Evolutionary conservation across 2,113 vertebrate species (phyloP).

Genomic region (Ageneiosus marmoratus): DNA sequence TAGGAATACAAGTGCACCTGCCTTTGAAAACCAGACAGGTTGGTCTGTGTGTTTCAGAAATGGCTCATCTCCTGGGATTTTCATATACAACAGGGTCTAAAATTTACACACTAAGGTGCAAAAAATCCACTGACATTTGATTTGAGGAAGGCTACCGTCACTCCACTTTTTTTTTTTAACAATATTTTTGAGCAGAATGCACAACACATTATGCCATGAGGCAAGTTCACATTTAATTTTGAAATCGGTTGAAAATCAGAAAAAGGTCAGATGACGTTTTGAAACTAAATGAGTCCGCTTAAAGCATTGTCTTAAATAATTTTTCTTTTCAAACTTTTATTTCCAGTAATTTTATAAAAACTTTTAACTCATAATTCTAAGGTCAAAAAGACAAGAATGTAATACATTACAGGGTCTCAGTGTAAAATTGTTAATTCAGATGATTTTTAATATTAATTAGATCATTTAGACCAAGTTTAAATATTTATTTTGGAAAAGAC

Average conservation of each 20-base stretch:
- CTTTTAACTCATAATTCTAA: neutral
- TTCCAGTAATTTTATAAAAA: neutral
- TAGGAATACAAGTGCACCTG: neutral
- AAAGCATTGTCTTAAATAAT: neutral
- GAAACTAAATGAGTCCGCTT: neutral
- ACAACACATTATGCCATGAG: neutral
- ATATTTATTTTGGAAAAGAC: neutral
- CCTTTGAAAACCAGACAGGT: neutral
- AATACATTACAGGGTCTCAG: neutral
- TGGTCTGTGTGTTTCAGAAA: neutral
- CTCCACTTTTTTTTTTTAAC: neutral
- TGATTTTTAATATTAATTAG: neutral
- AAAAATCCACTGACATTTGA: neutral
- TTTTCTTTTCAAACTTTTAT: neutral
- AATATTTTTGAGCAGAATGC: neutral
- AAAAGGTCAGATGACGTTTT: neutral
- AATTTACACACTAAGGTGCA: neutral
- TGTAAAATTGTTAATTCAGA: neutral
- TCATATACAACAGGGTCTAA: neutral
- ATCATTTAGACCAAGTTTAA: too few relatives aligned
- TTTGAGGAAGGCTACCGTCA: neutral
- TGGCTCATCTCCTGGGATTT: neutral
- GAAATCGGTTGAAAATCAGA: neutral
- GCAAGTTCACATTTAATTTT: neutral
- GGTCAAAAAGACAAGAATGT: neutral